phyloP scores from a whole-genome alignment of 2,797 vertebrate species.

The Heteromormyrus szaboi region DNA sequence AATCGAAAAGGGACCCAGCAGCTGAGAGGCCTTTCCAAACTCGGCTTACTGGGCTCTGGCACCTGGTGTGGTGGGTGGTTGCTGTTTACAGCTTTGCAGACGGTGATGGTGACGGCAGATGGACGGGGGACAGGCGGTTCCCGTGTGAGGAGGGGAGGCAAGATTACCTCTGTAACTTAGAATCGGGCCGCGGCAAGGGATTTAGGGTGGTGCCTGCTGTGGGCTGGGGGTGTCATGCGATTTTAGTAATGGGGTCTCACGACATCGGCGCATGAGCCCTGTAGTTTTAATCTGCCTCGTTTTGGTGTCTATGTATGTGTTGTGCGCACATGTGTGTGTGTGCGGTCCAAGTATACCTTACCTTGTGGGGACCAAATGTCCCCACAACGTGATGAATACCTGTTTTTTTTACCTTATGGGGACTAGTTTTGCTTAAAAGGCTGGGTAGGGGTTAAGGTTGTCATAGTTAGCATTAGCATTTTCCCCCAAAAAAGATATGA shows the following conservation, averaged over 20 bases:
- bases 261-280: no score
- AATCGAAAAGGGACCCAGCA: neutral
- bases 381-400: no score
- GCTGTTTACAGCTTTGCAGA: neutral
- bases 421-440: no score
- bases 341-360: no score
- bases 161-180: neutral
- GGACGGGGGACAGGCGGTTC: neutral
- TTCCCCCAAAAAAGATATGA: neutral
- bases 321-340: neutral
- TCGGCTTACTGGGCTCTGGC: neutral
- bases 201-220: neutral
- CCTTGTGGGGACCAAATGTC: no score
- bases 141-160: neutral
- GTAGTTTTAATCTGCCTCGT: neutral
- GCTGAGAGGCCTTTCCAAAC: neutral
- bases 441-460: no score
- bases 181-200: neutral
- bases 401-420: no score
- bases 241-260: neutral
- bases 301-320: neutral
- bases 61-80: neutral
- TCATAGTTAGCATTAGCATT: neutral
- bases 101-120: neutral
- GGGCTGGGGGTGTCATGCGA: neutral